Evolutionary conservation across 2,113 vertebrate species (phyloP).

Genomic region (Hemiscyllium ocellatum): DNA sequence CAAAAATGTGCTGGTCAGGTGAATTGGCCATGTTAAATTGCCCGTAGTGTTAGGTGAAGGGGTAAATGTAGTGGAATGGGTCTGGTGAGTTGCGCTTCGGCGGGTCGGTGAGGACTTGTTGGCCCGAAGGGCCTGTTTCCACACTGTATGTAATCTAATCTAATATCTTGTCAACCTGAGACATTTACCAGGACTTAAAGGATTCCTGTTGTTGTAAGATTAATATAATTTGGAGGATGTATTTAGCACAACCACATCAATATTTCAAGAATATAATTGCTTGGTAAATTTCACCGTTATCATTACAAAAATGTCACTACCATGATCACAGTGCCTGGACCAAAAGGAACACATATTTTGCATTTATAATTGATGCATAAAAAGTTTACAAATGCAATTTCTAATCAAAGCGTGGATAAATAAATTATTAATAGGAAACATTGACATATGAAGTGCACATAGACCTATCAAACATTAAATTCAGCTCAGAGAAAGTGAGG

Average conservation of each 20-base stretch:
- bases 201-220: background rate
- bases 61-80: no score
- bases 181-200: background rate
- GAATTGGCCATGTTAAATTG: no score
- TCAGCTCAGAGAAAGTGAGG: background rate
- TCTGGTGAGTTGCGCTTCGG: no score
- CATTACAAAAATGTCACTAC: background rate
- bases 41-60: no score
- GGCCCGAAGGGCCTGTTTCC: no score
- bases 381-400: background rate
- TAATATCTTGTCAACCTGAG: no score
- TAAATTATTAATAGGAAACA: background rate
- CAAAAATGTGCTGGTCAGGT: no score
- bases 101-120: no score
- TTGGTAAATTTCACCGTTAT: background rate
- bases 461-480: background rate
- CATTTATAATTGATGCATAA: background rate
- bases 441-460: background rate
- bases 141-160: no score
- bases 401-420: background rate
- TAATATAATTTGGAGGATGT: background rate
- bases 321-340: no score
- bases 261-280: background rate
- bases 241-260: background rate
- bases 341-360: background rate